Conservation (phyloP, 2,797 vertebrate species). For the Onychomys torridus region DNA sequence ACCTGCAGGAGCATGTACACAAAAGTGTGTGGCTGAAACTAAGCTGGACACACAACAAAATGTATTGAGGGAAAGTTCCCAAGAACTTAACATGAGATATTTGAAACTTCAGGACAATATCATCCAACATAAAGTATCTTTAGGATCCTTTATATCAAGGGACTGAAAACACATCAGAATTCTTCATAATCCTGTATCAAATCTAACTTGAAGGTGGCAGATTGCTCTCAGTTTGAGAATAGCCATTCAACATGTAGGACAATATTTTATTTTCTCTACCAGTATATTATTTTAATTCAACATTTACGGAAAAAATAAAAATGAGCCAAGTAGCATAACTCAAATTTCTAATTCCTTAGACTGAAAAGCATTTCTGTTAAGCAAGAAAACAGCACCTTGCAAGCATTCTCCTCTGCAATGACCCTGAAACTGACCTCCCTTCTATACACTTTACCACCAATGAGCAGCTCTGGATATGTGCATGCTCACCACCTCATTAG, state of each 20-base stretch:
- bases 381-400: neutral
- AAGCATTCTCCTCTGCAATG: neutral
- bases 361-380: neutral
- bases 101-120: neutral
- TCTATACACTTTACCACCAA: neutral
- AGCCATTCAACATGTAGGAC: neutral
- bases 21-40: rapidly evolving
- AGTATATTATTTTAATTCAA: slow-evolving; percentile 44
- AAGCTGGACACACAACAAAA: neutral
- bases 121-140: neutral
- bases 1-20: neutral
- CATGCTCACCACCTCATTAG: neutral
- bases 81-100: neutral
- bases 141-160: neutral
- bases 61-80: neutral
- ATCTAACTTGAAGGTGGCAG: neutral
- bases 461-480: neutral
- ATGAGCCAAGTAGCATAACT: neutral
- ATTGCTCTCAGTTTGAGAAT: slow-evolving; percentile 35
- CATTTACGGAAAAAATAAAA: slow-evolving; percentile 13
- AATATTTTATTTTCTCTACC: neutral
- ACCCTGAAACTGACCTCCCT: neutral
- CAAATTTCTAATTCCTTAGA: neutral
- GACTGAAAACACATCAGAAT: slow-evolving; percentile 7
- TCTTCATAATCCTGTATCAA: slow-evolving; percentile 24